phyloP scores from a whole-genome alignment of 2,888 invertebrate species.

The Dicycla oo region DNA sequence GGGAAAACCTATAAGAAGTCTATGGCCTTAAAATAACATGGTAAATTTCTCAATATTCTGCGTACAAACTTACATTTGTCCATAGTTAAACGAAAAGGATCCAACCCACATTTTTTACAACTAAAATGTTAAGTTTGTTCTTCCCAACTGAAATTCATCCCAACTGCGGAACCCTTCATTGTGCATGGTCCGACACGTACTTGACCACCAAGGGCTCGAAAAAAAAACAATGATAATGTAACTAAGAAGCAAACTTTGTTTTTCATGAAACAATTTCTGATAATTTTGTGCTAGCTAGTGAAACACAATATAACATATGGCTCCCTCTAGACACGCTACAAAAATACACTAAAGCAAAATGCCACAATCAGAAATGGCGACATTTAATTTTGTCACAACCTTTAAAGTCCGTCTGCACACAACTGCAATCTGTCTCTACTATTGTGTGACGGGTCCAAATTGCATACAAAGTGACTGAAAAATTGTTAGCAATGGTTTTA shows the following conservation, averaged over 20 bases:
- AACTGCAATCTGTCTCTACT: not conserved
- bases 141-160: too few relatives aligned
- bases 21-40: too few relatives aligned
- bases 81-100: too few relatives aligned
- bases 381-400: slow-evolving; percentile 18
- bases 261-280: not conserved
- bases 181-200: too few relatives aligned
- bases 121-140: too few relatives aligned
- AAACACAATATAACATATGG: not conserved
- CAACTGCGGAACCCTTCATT: too few relatives aligned
- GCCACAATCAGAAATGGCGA: slow-evolving; percentile 3
- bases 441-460: slow-evolving; percentile 5
- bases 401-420: slow-evolving; percentile 6
- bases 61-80: too few relatives aligned
- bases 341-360: not conserved
- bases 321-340: not conserved
- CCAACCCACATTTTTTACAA: too few relatives aligned
- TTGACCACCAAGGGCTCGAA: not conserved
- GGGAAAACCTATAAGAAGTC: too few relatives aligned
- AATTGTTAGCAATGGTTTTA: slow-evolving; percentile 2
- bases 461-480: slow-evolving; percentile 9
- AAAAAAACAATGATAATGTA: not conserved
- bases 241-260: not conserved
- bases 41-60: too few relatives aligned
- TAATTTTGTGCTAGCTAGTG: not conserved